Base-by-base conservation (phyloP, 2,797 vertebrate species). In the Euphonia xanthogaster region DNA sequence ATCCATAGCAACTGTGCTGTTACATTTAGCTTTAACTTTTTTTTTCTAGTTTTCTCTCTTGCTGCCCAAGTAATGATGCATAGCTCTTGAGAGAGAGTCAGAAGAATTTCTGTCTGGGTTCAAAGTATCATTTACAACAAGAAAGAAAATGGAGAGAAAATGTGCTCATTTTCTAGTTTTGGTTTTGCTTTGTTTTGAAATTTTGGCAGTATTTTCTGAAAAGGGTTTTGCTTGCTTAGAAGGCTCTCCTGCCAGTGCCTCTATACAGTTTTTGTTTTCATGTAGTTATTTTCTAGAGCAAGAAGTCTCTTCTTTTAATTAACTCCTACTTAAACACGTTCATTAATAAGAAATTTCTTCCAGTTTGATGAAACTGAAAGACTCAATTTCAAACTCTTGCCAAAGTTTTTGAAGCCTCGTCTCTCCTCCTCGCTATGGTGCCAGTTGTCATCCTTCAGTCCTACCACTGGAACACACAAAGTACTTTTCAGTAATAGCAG, bases 91-190 rank as follows among this genome's bases (percentile, higher is more conserved):
- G 30, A 58, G n/a, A 63, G 25, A 61, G 7, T 88, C 53, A 74
- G 85, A 48, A 83, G 24, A 94, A 83, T 75, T 94, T 86, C 65
- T 83, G 21, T 81, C 31, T 74, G 33, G 47, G 15, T 95, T 95
- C 75, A 31, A 37, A 62, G 8, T 88, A 48, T 76, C 53, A 18
- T 86, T 95, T 93, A 44, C 44, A 53, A 76, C 60, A 6, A 39
- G 45, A 37, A 75, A 73, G 21, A 80, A 66, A 54, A 58, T 47
- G 2, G 22, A 86, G 12, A 47, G 23, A 65, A 86, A 60, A 60
- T 12, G 27, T 42, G 9, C 7, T 80, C 2, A 17, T 31, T 83
- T 94, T 55, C 30, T 82, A 24, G 1, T 47, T 65, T 80, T 63
- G 18, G 18, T 47, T 71, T 86, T 76, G 11, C 15, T 90, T 91